Conservation (phyloP, 2,113 vertebrate genomes). For the Penelope pileata region DNA sequence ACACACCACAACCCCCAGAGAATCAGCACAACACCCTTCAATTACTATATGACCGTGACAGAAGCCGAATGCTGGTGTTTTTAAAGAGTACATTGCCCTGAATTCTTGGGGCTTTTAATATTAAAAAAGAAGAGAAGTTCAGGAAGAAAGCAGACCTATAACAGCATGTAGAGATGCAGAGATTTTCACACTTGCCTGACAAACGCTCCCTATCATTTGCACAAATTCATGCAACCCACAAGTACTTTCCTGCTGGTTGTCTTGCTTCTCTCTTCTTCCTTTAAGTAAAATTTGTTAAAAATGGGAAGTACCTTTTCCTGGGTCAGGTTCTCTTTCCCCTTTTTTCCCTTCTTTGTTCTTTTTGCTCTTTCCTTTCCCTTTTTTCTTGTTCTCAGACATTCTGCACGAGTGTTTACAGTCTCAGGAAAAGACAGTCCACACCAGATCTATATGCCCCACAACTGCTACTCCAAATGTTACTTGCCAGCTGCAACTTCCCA, state of each 20-base stretch:
- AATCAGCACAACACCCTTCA: not conserved
- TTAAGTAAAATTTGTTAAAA: constrained; percentile 69
- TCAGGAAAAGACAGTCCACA: constrained; percentile 62
- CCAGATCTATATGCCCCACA: constrained; percentile 66
- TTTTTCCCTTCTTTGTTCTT: constrained; percentile 80
- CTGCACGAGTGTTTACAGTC: constrained; percentile 70
- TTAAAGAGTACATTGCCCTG: not conserved
- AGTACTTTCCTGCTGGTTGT: constrained; percentile 25
- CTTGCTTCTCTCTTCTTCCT: constrained; percentile 58
- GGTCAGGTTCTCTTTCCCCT: constrained; percentile 76
- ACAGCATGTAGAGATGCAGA: constrained; percentile 25
- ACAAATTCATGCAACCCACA: constrained; percentile 36
- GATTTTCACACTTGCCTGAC: constrained; percentile 39
- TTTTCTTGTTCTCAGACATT: constrained; percentile 80
- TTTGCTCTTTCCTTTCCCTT: constrained; percentile 78
- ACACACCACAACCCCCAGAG: not conserved
- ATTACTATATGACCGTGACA: not conserved
- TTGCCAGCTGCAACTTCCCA: constrained; percentile 73
- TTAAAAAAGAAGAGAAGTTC: not conserved
- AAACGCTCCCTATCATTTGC: constrained; percentile 18
- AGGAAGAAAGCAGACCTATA: constrained; percentile 11
- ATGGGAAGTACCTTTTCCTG: constrained; percentile 73
- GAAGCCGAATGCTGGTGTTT: not conserved
- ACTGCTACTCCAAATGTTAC: constrained; percentile 66
- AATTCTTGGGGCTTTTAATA: not conserved